Evolutionary conservation across 1,140 invertebrate genomes (phyloP).

Genomic region (Micrasema minimum): DNA sequence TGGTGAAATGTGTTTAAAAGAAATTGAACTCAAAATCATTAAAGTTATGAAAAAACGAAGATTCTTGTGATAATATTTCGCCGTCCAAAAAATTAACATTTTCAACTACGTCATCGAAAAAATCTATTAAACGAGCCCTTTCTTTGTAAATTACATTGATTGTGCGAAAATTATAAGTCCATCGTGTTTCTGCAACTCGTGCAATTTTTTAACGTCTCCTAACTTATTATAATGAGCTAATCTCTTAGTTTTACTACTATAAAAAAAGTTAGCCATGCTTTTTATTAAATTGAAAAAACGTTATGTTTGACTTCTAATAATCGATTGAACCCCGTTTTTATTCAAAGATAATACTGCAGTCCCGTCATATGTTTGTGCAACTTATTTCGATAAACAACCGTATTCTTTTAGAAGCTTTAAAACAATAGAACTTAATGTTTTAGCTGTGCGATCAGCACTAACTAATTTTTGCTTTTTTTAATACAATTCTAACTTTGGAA

Average conservation of each 20-base stretch:
- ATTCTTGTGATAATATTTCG: too few relatives aligned
- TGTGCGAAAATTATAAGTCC: slow-evolving; percentile 34
- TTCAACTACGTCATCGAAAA: not conserved
- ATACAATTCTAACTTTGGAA: too few relatives aligned
- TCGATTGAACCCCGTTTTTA: slow-evolving; percentile 30
- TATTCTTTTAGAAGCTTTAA: slow-evolving; percentile 24
- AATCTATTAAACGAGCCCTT: not conserved
- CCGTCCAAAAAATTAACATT: too few relatives aligned
- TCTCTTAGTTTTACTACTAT: slow-evolving; percentile 35
- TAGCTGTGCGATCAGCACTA: slow-evolving; percentile 43
- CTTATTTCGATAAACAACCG: slow-evolving; percentile 39
- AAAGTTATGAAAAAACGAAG: too few relatives aligned
- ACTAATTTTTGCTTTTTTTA: too few relatives aligned
- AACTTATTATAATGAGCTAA: slow-evolving; percentile 23
- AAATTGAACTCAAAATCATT: too few relatives aligned
- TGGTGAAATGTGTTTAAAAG: too few relatives aligned
- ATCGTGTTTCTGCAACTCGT: slow-evolving; percentile 35
- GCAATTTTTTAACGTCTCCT: slow-evolving; percentile 21
- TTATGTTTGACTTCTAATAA: slow-evolving; percentile 35
- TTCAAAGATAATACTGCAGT: slow-evolving; percentile 6
- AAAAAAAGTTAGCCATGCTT: slow-evolving; percentile 33
- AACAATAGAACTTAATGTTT: slow-evolving; percentile 19
- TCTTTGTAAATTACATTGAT: slow-evolving; percentile 27
- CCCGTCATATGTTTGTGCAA: slow-evolving; percentile 49
- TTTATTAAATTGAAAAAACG: slow-evolving; percentile 39